Conservation (phyloP, 2,888 invertebrate species). For the Pheosia gnoma region DNA sequence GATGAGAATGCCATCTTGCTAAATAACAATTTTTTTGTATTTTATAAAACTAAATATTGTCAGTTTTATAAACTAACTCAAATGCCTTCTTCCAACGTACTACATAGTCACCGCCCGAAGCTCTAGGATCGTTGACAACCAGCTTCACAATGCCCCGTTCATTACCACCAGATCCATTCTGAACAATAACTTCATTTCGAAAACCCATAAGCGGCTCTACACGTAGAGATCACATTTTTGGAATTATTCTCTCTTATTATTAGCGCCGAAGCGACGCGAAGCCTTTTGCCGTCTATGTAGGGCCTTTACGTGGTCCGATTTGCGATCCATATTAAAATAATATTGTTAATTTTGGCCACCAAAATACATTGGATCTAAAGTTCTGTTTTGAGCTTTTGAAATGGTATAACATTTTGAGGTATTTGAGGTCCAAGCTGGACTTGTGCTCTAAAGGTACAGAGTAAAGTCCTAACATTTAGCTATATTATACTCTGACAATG, state of each 20-base stretch:
- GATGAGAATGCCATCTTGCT: no score
- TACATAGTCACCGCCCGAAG: no score
- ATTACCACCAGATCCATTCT: neutral
- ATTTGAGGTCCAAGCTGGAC: no score
- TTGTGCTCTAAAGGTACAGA: neutral
- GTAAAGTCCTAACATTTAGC: neutral
- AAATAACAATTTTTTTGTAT: no score
- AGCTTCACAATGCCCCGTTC: neutral
- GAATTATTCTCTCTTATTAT: constrained; percentile 2
- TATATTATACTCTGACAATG: neutral
- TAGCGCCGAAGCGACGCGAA: neutral
- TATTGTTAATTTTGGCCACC: neutral
- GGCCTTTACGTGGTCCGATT: neutral
- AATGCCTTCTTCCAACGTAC: no score
- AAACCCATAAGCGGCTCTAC: constrained; percentile 1
- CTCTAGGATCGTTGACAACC: neutral
- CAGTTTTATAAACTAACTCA: no score
- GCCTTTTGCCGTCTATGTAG: neutral
- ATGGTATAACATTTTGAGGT: no score
- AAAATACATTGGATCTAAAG: no score
- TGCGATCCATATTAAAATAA: neutral
- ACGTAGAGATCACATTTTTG: neutral
- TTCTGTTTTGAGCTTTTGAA: no score
- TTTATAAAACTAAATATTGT: no score
- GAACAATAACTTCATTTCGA: constrained; percentile 4